Evolutionary conservation across 2,113 vertebrate species (phyloP), one percentile per base, ranked within the genome.

Genomic region (Ramphastos sulfuratus): DNA sequence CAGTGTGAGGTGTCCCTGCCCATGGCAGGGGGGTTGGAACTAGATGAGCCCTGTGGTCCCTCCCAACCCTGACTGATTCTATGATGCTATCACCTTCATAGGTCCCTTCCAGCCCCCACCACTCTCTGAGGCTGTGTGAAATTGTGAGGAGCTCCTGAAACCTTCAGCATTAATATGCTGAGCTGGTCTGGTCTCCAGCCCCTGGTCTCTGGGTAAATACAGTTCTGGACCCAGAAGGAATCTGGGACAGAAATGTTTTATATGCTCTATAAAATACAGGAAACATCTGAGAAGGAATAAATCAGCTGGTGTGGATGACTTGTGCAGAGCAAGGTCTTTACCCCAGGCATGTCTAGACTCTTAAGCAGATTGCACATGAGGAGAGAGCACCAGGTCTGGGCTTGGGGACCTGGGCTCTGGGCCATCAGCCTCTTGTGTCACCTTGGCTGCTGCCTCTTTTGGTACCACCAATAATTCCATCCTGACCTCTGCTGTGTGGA

Each of bases 391-490:
- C 33, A n/a, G 72, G 7, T 33, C 7, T 1, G 44, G 30, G 44
- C 63, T 30, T 24, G 82, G 50, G 82, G 72, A 48, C 54, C 39
- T 20, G 54, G 55, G 48, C 87, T 63, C 31, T 19, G 54, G 75
- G 79, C 92, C 67, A 12, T 2, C 9, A 4, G 69, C 48, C 20
- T 21, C 1, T 15, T 21, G 56, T 42, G 80, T 84, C 93, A 92
- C 87, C 91, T 84, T 75, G 89, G 64, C 67, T 2, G 0, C 10
- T 52, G 71, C 74, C 61, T 42, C 61, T 31, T 15, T 28, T 0
- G 3, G 50, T 59, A 1, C 76, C 2, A 4, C 1, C 2, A 42
- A 13, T 30, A 37, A 6, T 11, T 19, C 7, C 3, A 4, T 4
- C 1, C 66, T 76, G 91, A 25, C 31, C 72, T 37, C 54, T 7